Conservation (phyloP, 2,113 vertebrate genomes). For the Corvus hawaiiensis region DNA sequence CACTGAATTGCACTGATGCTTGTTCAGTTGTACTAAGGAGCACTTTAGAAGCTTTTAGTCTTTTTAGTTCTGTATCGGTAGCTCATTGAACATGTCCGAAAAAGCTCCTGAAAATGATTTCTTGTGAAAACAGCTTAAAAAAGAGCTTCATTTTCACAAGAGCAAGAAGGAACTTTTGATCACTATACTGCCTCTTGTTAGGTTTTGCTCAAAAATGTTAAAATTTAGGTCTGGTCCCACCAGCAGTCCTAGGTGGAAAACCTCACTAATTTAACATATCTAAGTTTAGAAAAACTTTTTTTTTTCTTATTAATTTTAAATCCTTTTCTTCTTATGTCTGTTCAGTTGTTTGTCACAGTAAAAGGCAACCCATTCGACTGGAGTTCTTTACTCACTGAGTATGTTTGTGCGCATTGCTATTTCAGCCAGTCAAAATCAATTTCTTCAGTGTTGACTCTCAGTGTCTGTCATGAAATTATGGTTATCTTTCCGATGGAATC, state of each 20-base stretch:
- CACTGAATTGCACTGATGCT: not conserved
- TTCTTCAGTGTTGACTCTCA: not conserved
- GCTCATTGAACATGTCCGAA: not conserved
- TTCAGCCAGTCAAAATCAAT: not conserved
- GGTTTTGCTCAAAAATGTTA: not conserved
- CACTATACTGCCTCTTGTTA: not conserved
- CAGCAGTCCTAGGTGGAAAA: not conserved
- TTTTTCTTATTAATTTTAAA: not conserved
- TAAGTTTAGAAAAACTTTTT: not conserved
- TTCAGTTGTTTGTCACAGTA: not conserved
- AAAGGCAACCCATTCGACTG: not conserved
- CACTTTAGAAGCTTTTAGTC: not conserved
- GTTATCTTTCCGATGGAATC: not conserved
- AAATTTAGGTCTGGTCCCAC: not conserved
- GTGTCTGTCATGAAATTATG: not conserved
- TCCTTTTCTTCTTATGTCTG: not conserved
- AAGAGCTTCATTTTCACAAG: not conserved
- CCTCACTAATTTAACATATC: not conserved
- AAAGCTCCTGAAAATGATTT: not conserved
- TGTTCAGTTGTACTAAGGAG: not conserved
- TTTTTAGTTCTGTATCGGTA: not conserved
- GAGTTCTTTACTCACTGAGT: not conserved
- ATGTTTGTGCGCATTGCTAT: not conserved
- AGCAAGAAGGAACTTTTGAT: not conserved
- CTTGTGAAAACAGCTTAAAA: not conserved